These are phyloP conservation scores for Hydractinia echinata DNA, from an alignment of 30 jellyfish, hydroid and myxozoan genomes.

Conservation along the genomic window DNA sequence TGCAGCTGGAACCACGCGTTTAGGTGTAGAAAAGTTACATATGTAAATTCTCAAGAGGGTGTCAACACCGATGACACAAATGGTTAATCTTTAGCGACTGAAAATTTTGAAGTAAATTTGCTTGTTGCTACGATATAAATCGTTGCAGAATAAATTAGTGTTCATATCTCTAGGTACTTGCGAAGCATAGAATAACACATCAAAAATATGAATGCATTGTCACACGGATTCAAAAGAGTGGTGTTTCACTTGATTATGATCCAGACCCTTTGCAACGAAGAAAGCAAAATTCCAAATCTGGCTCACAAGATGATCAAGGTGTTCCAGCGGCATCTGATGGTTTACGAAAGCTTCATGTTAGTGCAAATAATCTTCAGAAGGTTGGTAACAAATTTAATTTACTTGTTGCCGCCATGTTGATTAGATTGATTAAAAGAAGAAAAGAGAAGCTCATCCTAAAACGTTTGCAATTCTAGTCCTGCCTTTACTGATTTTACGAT, in stretches of 20 bases:
- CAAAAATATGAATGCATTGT: constrained; percentile 85
- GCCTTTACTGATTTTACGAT: background rate
- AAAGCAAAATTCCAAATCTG: constrained; percentile 46
- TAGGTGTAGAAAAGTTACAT: background rate
- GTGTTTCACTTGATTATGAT: constrained; percentile 74
- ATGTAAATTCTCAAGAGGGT: too few species aligned
- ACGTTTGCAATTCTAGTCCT: background rate
- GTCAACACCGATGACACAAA: too few species aligned
- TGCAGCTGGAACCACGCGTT: background rate
- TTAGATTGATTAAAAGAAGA: background rate
- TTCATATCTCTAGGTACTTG: constrained; percentile 38
- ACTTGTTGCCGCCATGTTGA: too few species aligned
- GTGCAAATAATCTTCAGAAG: constrained; percentile 75
- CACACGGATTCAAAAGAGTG: constrained; percentile 71
- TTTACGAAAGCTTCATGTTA: constrained; percentile 63
- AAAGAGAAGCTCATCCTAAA: background rate
- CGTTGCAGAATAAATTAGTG: background rate
- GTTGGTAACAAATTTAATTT: constrained; percentile 6
- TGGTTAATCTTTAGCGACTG: too few species aligned
- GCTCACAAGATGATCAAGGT: constrained; percentile 52
- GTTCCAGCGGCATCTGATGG: constrained; percentile 61
- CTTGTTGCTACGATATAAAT: background rate
- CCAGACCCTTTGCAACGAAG: constrained; percentile 68
- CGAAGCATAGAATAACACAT: constrained; percentile 77
- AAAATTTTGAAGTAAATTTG: too few species aligned